Evolutionary conservation across 2,797 vertebrate genomes (phyloP).

Genomic region (Atherinosoma microstoma): DNA sequence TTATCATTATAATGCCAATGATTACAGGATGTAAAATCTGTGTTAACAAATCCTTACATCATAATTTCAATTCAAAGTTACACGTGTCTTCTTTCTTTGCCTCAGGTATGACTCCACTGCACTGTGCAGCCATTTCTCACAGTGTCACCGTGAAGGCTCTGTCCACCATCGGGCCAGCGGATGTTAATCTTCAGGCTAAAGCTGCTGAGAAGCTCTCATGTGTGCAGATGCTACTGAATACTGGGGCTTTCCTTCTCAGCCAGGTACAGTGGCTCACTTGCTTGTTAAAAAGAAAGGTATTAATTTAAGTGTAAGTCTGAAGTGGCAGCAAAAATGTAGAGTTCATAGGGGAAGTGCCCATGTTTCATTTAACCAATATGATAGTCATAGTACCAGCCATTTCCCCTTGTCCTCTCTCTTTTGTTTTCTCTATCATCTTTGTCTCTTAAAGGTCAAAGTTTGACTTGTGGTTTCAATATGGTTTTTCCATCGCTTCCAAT

Average conservation of each 20-base stretch:
- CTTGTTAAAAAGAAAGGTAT: neutral
- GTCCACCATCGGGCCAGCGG: constrained; percentile 45
- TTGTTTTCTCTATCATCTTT: constrained; percentile 31
- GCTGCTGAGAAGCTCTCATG: constrained; percentile 83
- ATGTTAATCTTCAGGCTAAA: constrained; percentile 68
- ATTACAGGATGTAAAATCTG: neutral
- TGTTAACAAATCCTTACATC: neutral
- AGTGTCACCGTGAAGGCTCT: constrained; percentile 80
- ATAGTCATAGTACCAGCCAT: constrained; percentile 13
- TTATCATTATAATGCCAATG: neutral
- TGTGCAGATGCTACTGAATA: constrained; percentile 82
- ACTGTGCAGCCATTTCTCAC: constrained; percentile 90
- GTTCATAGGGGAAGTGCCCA: constrained; percentile 31
- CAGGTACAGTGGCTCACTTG: constrained; percentile 81
- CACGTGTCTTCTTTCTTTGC: neutral
- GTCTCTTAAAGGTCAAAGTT: constrained; percentile 17
- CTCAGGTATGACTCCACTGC: constrained; percentile 90
- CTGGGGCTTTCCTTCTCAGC: constrained; percentile 86
- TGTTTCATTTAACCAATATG: constrained; percentile 25
- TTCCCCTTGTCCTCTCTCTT: constrained; percentile 2
- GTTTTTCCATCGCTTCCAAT: constrained; percentile 33
- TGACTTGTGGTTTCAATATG: constrained; percentile 56
- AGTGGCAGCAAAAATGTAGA: constrained; percentile 15
- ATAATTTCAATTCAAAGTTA: neutral
- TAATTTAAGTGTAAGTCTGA: constrained; percentile 7